Conservation (phyloP, 2,113 vertebrate genomes). For the Noturus placidus region DNA sequence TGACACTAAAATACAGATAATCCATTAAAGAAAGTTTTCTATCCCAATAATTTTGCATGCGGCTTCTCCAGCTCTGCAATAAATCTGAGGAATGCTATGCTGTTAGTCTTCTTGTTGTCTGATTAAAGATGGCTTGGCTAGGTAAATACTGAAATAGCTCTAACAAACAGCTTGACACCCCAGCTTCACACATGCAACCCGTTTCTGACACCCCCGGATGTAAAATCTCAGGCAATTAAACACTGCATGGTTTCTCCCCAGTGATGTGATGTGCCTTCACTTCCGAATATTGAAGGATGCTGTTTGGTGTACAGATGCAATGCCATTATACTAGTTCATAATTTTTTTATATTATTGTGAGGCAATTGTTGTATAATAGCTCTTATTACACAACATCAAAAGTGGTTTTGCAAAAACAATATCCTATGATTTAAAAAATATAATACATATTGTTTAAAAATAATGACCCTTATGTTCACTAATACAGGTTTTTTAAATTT, state of each 20-base stretch:
- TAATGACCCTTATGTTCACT: not conserved
- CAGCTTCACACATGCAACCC: not conserved
- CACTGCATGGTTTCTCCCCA: conserved; percentile 3
- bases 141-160: conserved; percentile 19
- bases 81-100: not conserved
- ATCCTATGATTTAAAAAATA: not conserved
- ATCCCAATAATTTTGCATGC: not conserved
- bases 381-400: not conserved
- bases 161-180: conserved; percentile 13
- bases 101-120: not conserved
- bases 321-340: not conserved
- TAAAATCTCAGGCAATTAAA: conserved; percentile 33
- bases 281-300: not conserved
- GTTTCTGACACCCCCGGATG: conserved; percentile 19
- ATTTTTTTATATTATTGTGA: not conserved
- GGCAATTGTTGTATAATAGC: not conserved
- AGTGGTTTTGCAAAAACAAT: not conserved
- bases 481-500: too few species aligned
- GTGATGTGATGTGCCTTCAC: not conserved
- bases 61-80: not conserved
- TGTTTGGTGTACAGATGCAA: not conserved
- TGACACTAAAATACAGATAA: conserved; percentile 10
- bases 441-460: not conserved
- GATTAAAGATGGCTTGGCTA: conserved; percentile 16
- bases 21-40: not conserved